Evolutionary conservation across 2,113 vertebrate species (phyloP).

Genomic region (Phyllostomus hastatus): DNA sequence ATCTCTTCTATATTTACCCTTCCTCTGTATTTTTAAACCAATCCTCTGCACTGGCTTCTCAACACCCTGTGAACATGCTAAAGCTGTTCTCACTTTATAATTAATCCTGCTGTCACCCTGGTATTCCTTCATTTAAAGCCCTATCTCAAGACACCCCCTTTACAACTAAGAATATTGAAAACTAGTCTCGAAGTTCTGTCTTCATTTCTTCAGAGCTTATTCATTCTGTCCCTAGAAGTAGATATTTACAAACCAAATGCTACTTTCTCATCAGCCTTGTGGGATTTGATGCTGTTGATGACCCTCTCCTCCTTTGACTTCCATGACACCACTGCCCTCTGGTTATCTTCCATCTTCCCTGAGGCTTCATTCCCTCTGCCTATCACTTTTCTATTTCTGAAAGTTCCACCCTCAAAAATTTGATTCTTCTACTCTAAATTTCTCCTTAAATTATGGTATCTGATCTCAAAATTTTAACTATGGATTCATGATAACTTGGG

Average conservation of each 20-base stretch:
- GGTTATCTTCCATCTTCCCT: background rate
- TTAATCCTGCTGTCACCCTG: background rate
- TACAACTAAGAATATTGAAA: background rate
- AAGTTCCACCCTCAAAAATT: background rate
- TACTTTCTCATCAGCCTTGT: background rate
- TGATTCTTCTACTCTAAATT: background rate
- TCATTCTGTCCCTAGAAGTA: background rate
- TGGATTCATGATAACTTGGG: background rate
- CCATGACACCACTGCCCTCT: background rate
- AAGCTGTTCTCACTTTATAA: constrained; percentile 34
- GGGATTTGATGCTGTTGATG: background rate
- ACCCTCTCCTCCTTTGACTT: background rate
- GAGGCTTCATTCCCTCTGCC: background rate
- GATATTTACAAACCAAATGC: background rate
- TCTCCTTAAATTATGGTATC: background rate
- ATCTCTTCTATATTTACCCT: constrained; percentile 46
- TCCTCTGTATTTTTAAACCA: constrained; percentile 52
- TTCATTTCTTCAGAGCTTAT: background rate
- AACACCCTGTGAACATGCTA: background rate
- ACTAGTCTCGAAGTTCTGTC: background rate
- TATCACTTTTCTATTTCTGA: background rate
- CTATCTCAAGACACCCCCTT: background rate
- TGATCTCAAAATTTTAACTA: background rate
- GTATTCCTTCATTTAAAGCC: background rate
- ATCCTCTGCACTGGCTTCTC: constrained; percentile 3